Percentiles rank a stretch among this genome's conserved stretches.
Evolutionary conservation across 2,888 invertebrate genomes (phyloP).

Genomic region (Tholera decimalis): DNA sequence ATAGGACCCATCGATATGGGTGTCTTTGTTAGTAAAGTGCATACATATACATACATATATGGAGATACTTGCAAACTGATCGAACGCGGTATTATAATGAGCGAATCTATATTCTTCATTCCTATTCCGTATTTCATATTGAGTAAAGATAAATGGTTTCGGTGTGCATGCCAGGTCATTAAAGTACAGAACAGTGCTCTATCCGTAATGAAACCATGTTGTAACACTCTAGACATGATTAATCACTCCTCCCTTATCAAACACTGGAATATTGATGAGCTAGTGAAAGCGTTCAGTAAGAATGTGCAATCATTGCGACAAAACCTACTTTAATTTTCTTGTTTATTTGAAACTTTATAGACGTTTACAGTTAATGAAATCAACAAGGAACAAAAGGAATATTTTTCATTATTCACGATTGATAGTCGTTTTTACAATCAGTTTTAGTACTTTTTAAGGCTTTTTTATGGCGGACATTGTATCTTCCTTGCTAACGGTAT

Average conservation of each 20-base stretch:
- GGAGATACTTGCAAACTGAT: constrained; percentile 16
- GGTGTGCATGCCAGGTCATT: constrained; percentile 20
- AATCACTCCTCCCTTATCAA: constrained; percentile 36
- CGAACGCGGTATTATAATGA: not conserved
- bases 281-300: constrained; percentile 13
- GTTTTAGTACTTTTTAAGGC: constrained; percentile 53
- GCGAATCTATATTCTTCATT: not conserved
- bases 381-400: constrained; percentile 17
- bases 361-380: constrained; percentile 30
- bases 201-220: constrained; percentile 45
- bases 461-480: constrained; percentile 35
- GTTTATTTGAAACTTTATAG: constrained; percentile 50
- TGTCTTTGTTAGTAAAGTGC: constrained; percentile 25
- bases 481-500: constrained; percentile 1
- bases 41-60: too few relatives aligned
- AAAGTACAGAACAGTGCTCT: constrained; percentile 13
- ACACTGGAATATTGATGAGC: constrained; percentile 49
- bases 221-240: constrained; percentile 40
- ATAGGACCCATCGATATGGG: too few relatives aligned
- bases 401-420: constrained; percentile 34
- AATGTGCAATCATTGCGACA: constrained; percentile 14
- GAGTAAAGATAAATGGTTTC: not conserved
- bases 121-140: not conserved
- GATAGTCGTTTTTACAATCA: constrained; percentile 50
- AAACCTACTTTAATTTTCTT: constrained; percentile 27